These are phyloP conservation scores for Littorina saxatilis DNA, from an alignment of 1,140 invertebrate species.

Conservation along the genomic window DNA sequence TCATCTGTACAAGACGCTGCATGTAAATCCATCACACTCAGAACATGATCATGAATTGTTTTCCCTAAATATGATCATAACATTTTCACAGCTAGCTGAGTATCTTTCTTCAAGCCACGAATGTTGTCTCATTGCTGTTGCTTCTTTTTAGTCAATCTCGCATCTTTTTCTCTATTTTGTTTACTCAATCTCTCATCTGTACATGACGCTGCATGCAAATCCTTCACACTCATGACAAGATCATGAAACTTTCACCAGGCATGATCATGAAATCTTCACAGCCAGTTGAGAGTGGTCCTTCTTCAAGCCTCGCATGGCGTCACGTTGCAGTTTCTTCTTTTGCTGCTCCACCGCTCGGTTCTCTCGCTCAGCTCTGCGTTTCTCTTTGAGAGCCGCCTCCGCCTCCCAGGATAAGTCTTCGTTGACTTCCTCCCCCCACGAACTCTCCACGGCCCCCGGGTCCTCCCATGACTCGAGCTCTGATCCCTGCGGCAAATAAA, in stretches of 20 bases:
- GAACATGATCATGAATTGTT: too few relatives aligned
- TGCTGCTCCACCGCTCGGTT: conserved; percentile 59
- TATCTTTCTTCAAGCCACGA: neutral
- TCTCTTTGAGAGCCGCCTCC: conserved; percentile 64
- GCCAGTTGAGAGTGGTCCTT: conserved; percentile 45
- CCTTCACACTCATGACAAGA: neutral
- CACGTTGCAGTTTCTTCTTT: conserved; percentile 56
- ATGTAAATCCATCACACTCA: too few relatives aligned
- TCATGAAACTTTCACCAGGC: neutral
- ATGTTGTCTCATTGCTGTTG: neutral
- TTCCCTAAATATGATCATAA: too few relatives aligned
- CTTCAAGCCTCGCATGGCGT: conserved; percentile 51
- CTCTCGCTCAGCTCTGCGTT: conserved; percentile 53
- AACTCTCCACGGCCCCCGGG: conserved; percentile 39
- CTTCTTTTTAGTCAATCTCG: too few relatives aligned
- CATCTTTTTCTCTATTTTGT: too few relatives aligned
- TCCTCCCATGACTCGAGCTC: conserved; percentile 67
- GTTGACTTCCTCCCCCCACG: conserved; percentile 53
- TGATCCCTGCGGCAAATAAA: conserved; percentile 43
- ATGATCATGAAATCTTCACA: conserved; percentile 30
- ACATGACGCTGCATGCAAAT: neutral
- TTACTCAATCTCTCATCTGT: neutral
- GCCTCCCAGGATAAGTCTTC: conserved; percentile 66
- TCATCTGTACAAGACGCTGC: too few relatives aligned
- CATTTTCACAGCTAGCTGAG: too few relatives aligned